phyloP scores from a whole-genome alignment of 2,888 invertebrate species.

The Netelia melanura region DNA sequence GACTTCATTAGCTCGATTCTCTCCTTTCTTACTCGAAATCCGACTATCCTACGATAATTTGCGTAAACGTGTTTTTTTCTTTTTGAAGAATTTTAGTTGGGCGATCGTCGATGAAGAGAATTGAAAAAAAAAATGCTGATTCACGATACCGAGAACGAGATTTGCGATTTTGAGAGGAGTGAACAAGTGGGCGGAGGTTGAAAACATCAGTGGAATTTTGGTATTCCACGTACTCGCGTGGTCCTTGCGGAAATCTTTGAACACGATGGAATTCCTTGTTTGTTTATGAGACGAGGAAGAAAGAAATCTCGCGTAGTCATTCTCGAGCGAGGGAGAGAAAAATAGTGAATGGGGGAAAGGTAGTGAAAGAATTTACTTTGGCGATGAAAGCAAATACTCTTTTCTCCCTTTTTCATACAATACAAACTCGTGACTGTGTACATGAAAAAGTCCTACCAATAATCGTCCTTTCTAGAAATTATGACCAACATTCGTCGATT shows the following conservation, averaged over 20 bases:
- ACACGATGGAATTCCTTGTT: background rate
- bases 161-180: slow-evolving; percentile 31
- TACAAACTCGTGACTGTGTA: too few species aligned
- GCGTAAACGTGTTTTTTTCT: too few species aligned
- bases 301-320: background rate
- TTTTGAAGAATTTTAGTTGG: too few species aligned
- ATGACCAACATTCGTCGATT: slow-evolving; percentile 40
- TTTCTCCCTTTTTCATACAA: too few species aligned
- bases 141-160: too few species aligned
- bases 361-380: too few species aligned
- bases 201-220: slow-evolving; percentile 12
- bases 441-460: too few species aligned
- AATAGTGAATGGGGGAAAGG: background rate
- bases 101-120: background rate
- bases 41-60: too few species aligned
- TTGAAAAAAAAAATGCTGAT: slow-evolving; percentile 20
- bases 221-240: background rate
- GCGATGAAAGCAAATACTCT: too few species aligned
- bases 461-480: background rate
- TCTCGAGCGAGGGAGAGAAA: background rate
- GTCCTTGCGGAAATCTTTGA: background rate
- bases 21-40: too few species aligned
- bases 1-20: too few species aligned
- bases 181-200: background rate
- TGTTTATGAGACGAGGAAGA: background rate